Base-by-base conservation (phyloP, 1,140 invertebrate genomes). In the Nephila pilipes region DNA sequence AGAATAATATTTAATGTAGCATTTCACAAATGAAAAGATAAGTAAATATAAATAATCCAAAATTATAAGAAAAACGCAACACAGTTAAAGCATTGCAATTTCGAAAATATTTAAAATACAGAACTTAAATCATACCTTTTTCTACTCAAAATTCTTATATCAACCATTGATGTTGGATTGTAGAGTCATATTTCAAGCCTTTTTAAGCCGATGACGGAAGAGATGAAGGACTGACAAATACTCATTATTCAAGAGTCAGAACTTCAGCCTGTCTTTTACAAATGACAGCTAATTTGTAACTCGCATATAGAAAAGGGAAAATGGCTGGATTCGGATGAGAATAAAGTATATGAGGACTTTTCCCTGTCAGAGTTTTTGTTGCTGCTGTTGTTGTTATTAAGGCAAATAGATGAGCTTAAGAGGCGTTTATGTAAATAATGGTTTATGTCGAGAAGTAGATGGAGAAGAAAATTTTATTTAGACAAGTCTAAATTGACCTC, bases 241-340 rank as follows among this genome's bases (percentile, higher is more conserved):
- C 55, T 85, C 81, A 85, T 85, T 85, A 57, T 22, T 85, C 81
- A 85, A 85, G 14, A 58, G 46, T 58, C 81, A 18, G 81, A 85
- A 55, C 16, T 85, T 85, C 55, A 5, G 22, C 46, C 81, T 85
- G 81, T 85, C 81, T 85, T 57, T 85, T 85, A 58, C 81, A 85
- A 85, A 85, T 85, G 81, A 18, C 81, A 85, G 81, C 46, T 85
- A 85, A 57, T 85, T 85, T 85, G 58, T 85, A 85, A 85, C 54
- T 85, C 46, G 5, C 81, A 85, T 58, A 85, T 57, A 25, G 22
- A 8, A 46, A 36, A 4, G 10, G 75, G 20, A 10, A 46, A 80
- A 38, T 1, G 75, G 18, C 22, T 46, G n/a, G n/a, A n/a, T 80
- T 36, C 18, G 32, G 36, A 36, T 22, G 36, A 29, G 36, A 22